These are phyloP conservation scores for Euthynnus affinis DNA, from an alignment of 2,797 vertebrate genomes.

Conservation along the genomic window DNA sequence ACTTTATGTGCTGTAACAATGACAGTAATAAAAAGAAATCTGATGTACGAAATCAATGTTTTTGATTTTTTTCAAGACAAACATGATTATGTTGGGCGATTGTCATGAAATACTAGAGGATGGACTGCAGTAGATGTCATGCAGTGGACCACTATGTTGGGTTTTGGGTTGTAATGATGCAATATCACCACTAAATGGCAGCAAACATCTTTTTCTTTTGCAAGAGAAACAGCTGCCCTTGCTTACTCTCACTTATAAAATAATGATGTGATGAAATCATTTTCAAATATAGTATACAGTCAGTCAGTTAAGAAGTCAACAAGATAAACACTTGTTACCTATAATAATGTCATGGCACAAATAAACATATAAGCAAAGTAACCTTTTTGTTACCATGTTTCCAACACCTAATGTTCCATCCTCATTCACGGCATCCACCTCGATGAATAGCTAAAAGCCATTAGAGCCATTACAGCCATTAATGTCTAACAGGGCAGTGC, in stretches of 20 bases:
- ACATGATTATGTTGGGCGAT: neutral
- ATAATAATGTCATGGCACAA: neutral
- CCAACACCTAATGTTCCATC: neutral
- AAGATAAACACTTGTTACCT: neutral
- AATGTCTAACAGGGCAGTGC: neutral
- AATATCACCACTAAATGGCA: slow-evolving; percentile 55
- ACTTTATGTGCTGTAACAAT: slow-evolving; percentile 42
- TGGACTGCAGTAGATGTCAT: neutral
- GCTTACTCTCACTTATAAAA: neutral
- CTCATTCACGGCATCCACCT: neutral
- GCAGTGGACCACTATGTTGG: neutral
- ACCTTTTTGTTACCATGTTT: neutral
- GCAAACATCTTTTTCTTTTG: slow-evolving; percentile 39
- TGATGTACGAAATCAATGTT: neutral
- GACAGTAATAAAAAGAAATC: slow-evolving; percentile 45
- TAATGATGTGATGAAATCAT: neutral
- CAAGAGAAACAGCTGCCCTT: neutral
- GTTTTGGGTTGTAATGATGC: slow-evolving; percentile 44
- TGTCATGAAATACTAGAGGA: neutral
- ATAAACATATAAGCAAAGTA: neutral
- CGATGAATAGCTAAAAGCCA: neutral
- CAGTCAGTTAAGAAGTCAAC: neutral
- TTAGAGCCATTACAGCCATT: neutral
- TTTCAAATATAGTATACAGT: neutral
- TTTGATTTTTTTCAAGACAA: neutral